Base-by-base conservation (phyloP, 2,888 invertebrate species). In the Adela reaumurella region DNA sequence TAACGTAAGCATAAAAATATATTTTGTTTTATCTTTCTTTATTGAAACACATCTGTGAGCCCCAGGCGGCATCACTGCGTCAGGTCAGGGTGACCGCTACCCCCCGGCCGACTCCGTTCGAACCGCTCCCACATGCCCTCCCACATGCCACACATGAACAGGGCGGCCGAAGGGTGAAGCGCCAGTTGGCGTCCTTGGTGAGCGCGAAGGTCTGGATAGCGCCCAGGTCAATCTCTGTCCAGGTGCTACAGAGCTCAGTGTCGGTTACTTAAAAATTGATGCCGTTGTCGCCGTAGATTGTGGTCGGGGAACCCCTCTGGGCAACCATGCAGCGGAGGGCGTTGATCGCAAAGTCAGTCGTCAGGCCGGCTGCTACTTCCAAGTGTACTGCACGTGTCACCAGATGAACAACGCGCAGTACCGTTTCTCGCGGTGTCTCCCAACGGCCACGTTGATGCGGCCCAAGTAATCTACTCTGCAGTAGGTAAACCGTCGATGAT, bases 391-490 rank as follows among this genome's bases (percentile, higher is more conserved):
- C 17, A 14, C 48, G 19, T 19, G 44, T 20, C 46, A 19, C 49
- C 2, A 45, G 11, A n/a, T 45, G 28, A 45, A 45, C 19, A 45
- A 16, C 19, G 28, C 46, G 19, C 19, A 17, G 19, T 45, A 45
- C 17, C 46, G 20, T 16, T 45, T 45, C 24, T 49, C 46, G 16
- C 17, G 28, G 5, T 18, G 45, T 16, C 49, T 11, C 4, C 49
- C 46, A 11, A 49, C 49, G 17, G 43, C 43, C 2, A 49, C 49
- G 20, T 45, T 14, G 14, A 49, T 10, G 17, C 47, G 49, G 17
- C 48, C 49, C 3, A 45, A 49, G 28, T 49, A 49, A 16, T 48
- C 48, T 5, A 48, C 8, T 43, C 48, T 46, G 18, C 20, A 20
- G 46, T 19, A 48, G 2, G 48, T 47, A 17, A 49, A 44, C 14